Conservation (phyloP, 2,888 invertebrate species). For the Fragum whitleyi region DNA sequence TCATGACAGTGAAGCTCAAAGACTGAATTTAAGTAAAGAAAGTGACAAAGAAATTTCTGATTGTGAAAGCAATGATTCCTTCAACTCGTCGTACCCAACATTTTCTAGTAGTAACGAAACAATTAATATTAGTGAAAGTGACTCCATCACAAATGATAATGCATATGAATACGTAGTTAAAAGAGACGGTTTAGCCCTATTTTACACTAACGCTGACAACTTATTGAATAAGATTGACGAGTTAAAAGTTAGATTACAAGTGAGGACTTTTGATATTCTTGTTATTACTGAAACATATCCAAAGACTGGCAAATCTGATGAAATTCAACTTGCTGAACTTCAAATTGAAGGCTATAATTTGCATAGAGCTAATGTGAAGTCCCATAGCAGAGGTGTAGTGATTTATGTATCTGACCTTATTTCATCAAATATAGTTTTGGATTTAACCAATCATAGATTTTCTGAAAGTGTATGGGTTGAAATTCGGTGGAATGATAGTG, state of each 20-base stretch:
- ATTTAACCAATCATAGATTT: not conserved
- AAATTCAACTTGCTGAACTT: not conserved
- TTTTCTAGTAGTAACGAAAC: too few species aligned
- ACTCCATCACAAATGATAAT: not conserved
- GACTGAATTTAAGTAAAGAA: too few species aligned
- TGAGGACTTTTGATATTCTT: not conserved
- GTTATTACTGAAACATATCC: not conserved
- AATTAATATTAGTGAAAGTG: not conserved
- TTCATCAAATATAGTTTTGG: not conserved
- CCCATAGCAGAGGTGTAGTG: not conserved
- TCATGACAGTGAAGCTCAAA: too few species aligned
- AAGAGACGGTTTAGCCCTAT: not conserved
- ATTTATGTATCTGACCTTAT: not conserved
- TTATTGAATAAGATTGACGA: constrained; percentile 5
- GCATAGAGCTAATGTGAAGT: not conserved
- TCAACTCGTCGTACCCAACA: too few species aligned
- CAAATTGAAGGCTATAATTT: not conserved
- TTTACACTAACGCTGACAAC: constrained; percentile 10
- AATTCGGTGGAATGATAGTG: not conserved
- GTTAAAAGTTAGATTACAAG: not conserved
- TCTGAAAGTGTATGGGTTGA: not conserved
- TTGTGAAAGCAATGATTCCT: too few species aligned
- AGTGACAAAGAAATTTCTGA: too few species aligned
- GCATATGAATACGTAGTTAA: not conserved
- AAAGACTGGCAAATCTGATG: not conserved